Evolutionary conservation across 2,888 invertebrate genomes (phyloP).

Genomic region (Heteromyza rotundicornis): DNA sequence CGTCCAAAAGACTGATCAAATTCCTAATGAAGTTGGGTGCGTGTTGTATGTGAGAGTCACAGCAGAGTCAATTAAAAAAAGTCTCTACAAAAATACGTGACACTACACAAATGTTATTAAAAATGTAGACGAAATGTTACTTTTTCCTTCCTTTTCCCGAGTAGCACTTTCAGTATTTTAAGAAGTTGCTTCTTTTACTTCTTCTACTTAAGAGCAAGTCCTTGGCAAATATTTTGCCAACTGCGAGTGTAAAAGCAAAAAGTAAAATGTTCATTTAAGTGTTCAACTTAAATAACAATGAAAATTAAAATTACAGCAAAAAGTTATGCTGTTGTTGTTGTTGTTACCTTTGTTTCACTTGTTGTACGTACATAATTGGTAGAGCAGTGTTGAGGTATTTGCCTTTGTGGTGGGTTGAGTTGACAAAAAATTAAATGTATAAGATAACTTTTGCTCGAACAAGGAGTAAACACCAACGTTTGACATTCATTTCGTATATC

Average conservation of each 20-base stretch:
- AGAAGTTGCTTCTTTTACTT: too few species aligned
- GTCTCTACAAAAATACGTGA: conserved; percentile 56
- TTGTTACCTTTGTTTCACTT: conserved; percentile 3
- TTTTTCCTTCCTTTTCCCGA: too few species aligned
- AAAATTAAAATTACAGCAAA: conserved; percentile 50
- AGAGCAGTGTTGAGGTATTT: conserved; percentile 11
- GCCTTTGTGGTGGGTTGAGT: background rate
- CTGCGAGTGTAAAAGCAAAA: conserved; percentile 21
- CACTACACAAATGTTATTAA: conserved; percentile 37
- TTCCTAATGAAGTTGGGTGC: conserved; percentile 40
- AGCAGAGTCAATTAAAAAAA: conserved; percentile 56
- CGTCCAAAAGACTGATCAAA: conserved; percentile 6
- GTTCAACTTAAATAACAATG: conserved; percentile 29
- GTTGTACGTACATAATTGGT: conserved; percentile 1
- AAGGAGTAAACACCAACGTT: conserved; percentile 17
- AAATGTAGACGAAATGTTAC: too few species aligned
- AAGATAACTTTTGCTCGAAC: conserved; percentile 9
- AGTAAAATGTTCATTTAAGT: conserved; percentile 5
- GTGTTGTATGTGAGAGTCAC: conserved; percentile 32
- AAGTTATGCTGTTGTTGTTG: conserved; percentile 38
- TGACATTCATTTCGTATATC: conserved; percentile 58
- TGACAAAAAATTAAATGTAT: conserved; percentile 4
- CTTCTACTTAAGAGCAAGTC: conserved; percentile 24
- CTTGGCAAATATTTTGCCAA: conserved; percentile 45
- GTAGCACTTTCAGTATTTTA: too few species aligned